Evolutionary conservation across 2,888 invertebrate species (phyloP), one percentile per base, ranked within the genome.

Genomic region (Drosophila meridiana): DNA sequence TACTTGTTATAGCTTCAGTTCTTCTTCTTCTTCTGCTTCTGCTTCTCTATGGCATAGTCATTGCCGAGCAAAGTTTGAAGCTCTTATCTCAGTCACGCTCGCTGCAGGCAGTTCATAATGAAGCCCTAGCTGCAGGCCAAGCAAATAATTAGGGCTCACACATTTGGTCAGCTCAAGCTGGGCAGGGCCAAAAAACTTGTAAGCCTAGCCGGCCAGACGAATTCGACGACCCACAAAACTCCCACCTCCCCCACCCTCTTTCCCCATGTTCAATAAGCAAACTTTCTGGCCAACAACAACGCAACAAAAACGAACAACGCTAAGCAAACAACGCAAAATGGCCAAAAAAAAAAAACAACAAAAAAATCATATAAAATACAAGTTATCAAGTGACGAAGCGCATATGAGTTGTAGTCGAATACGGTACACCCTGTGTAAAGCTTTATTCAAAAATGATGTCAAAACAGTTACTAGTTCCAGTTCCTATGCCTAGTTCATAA

Each of bases 81-180:
- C 76, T 83, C 82, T 82, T 82, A 87, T 83, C 85, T 82, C 81
- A 87, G 87, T 90, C 83, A 82, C 82, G 87, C 80, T 75, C 40
- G 78, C 83, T 80, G 76, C 81, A 76, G 82, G 45, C 64, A 64
- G 66, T 58, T 74, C 58, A 74, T 77, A 74, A 76, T 73, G 69
- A 76, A 77, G 76, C 55, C 65, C 50, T 48, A 30, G 57, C 61
- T 32, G 64, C 63, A 60, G 77, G 67, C 67, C 67, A 68, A 62
- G 67, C 77, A 72, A 81, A 78, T 78, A 68, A 81, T 78, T 72
- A 81, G 65, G 59, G 48, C 82, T 72, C 73, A 63, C 73, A 63
- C 81, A 77, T 77, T 78, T 57, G 78, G 73, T 68, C 78, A 80
- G 57, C 50, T 58, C 59, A 34, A 55, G 60, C 36, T 57, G 76